Conservation (phyloP, 2,113 vertebrate species). For the Phylloscopus trochiloides region DNA sequence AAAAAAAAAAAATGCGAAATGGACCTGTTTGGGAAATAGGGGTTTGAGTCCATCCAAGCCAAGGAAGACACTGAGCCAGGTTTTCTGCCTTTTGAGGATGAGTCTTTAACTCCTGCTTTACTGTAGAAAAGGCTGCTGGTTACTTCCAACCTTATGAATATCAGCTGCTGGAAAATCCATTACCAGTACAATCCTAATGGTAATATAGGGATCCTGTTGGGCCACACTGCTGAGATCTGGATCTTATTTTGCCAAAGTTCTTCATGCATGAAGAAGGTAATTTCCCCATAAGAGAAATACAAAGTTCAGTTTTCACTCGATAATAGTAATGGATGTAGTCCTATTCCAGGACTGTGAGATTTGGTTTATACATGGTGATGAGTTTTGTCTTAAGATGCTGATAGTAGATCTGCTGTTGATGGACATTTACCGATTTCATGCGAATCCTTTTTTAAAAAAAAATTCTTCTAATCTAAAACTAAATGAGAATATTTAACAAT, state of each 20-base stretch:
- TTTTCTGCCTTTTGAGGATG: neutral
- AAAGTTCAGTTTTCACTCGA: neutral
- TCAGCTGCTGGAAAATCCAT: neutral
- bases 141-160: neutral
- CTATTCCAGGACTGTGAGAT: neutral
- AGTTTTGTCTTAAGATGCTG: slow-evolving; percentile 40
- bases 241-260: neutral
- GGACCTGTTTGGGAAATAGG: neutral
- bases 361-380: slow-evolving; percentile 21
- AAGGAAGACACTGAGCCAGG: neutral
- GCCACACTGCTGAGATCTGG: neutral
- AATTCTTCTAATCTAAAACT: slow-evolving; percentile 17
- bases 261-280: neutral
- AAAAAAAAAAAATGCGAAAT: neutral
- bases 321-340: neutral
- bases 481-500: slow-evolving; percentile 60
- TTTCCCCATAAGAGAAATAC: neutral
- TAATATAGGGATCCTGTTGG: neutral
- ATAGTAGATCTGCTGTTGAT: slow-evolving; percentile 25
- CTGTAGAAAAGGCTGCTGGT: neutral
- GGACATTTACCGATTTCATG: neutral
- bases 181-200: neutral
- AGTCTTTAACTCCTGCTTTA: neutral
- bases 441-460: neutral
- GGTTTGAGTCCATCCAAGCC: neutral